Percentiles rank a stretch among this genome's conserved stretches.
Evolutionary conservation across 1,140 invertebrate species (phyloP).

Genomic region (Bombus vancouverensis): DNA sequence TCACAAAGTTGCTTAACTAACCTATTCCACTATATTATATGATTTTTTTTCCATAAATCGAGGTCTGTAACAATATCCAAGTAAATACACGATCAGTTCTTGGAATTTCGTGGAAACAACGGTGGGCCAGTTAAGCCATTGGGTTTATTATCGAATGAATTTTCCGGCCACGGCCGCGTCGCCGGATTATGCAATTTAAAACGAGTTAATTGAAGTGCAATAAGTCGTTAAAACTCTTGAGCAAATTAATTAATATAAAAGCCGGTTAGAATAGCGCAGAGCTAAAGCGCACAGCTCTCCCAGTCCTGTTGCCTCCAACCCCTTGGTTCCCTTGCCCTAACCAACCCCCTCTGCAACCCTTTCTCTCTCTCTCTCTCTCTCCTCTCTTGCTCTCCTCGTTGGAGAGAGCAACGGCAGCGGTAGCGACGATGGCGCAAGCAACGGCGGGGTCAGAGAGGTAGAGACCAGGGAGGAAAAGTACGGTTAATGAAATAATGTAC

Average conservation of each 20-base stretch:
- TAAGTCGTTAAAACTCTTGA: conserved; percentile 79
- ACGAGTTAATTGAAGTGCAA: conserved; percentile 80
- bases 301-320: neutral
- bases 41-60: no score
- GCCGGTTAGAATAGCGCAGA: conserved; percentile 65
- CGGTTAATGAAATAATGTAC: conserved; percentile 73
- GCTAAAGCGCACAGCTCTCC: conserved; percentile 18
- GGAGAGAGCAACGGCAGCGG: neutral
- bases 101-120: no score
- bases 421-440: conserved; percentile 17
- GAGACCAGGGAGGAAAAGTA: conserved; percentile 60
- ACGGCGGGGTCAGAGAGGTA: conserved; percentile 39
- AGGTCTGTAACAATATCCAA: no score
- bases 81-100: no score
- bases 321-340: conserved; percentile 30
- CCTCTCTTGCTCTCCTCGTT: neutral
- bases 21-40: no score
- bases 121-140: no score
- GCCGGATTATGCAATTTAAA: conserved; percentile 74
- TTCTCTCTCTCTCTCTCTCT: neutral
- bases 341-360: neutral
- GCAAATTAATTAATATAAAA: conserved; percentile 79
- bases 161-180: conserved; percentile 26
- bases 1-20: no score
- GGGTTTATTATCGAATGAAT: conserved; percentile 8